Base-by-base conservation (phyloP, 2,888 invertebrate genomes). In the Danaus chrysippus region DNA sequence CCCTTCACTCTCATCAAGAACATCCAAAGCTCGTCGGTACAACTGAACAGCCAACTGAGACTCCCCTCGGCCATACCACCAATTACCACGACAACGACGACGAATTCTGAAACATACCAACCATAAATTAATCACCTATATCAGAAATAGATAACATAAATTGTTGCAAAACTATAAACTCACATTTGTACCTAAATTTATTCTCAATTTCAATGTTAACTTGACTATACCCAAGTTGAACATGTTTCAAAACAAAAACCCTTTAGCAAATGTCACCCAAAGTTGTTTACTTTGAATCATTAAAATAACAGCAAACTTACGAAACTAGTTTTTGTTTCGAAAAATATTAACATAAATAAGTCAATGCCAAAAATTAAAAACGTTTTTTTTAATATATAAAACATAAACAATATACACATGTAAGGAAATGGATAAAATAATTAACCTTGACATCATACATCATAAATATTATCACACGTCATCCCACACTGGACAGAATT, bases 11-110 rank as follows among this genome's bases (percentile, higher is more conserved):
- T 95, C 94, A 74, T 96, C 95, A 53, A 98, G 88, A 75, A 94
- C 96, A 76, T 96, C 95, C 12, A 98, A 83, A 0, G 97, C 97
- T 67, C 96, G 94, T 72, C 96, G 92, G 83, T 98, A 98, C 72
- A 97, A 93, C 75, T 96, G 96, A 62, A 98, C 95, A 1, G 98
- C 97, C 19, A 95, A 91, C 42, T 93, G 93, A 59, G 94, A 94
- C 76, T 98, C 98, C 23, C 94, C 94, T 56, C 98, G 93, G 19
- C 93, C 92, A 79, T 96, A 98, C 95, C 96, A 96, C 93, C 96
- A 97, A 83, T 98, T 98, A 8, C 98, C 98, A 61, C 96, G 93
- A 73, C 96, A 95, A 65, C 97, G 93, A 78, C 91, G 87, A 8
- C 91, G 85, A 0, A 77, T 74, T 0, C 89, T 91, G 61, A 41